Evolutionary conservation across 2,113 vertebrate genomes (phyloP), one percentile per base, ranked within the genome.

Genomic region (Lycaon pictus): DNA sequence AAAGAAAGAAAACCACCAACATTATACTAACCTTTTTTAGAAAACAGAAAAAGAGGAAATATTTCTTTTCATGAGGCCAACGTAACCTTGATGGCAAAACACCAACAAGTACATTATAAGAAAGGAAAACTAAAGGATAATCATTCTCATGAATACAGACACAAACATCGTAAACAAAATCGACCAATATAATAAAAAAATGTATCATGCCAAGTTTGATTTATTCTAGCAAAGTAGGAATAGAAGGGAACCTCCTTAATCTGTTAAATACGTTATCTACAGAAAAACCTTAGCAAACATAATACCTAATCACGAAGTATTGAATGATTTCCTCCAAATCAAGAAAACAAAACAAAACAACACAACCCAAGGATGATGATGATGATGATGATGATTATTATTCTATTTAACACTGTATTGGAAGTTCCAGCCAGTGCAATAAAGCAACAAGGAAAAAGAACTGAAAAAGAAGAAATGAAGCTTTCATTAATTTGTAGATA

Each of bases 101-200:
- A 11, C 43, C 83, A 88, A 35, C 23, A 88, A 96, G 62, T 71
- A 81, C 27, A 71, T 69, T 60, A 15, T 67, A 90, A 90, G 62
- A 90, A 93, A 93, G 23, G 13, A 93, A 89, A 89, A 89, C 37
- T 67, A n/a, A 25, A 56, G 23, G 58, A 35, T 37, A 93, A 23
- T 76, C 67, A 63, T 85, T 79, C 79, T 85, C 32, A 43, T n/a
- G 69, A 79, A 88, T 17, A 69, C 9, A 74, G 37, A 93, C 77
- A 32, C 37, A 93, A 89, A 93, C 43, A 80, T 35, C 71, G 82
- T 60, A 77, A 62, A 74, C 27, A 87, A 79, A 95, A 83, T 88
- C 29, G 32, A 88, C 35, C 77, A 69, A 83, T 69, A 83, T n/a
- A 84, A 84, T 83, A 53, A 77, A 88, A 93, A 77, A 93, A 60